Percentiles rank a stretch among this genome's conserved stretches.
Conservation (phyloP, 2,113 vertebrate species). For the Cacatua alba region DNA sequence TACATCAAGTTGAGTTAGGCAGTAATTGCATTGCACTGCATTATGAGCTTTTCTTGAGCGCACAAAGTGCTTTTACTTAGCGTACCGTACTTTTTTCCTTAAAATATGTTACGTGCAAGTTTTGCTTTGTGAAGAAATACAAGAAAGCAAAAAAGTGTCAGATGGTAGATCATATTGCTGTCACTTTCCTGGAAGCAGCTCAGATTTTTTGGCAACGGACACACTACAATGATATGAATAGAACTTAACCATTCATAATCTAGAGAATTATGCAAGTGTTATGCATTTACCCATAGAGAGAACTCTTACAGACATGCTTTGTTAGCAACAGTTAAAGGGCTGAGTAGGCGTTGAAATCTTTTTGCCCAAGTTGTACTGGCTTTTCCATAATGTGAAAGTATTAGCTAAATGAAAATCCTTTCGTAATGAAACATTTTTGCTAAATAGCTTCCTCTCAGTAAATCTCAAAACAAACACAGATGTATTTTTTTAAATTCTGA, state of each 20-base stretch:
- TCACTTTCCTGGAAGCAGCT: slow-evolving; percentile 31
- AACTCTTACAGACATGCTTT: neutral
- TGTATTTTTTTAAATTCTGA: neutral
- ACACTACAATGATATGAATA: slow-evolving; percentile 14
- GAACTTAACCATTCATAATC: neutral
- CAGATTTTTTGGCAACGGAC: neutral
- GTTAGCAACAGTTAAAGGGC: slow-evolving; percentile 18
- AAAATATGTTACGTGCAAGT: neutral
- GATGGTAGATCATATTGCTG: slow-evolving; percentile 28
- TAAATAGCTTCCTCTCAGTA: neutral
- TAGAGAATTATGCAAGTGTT: neutral
- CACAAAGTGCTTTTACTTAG: neutral
- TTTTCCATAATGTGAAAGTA: neutral
- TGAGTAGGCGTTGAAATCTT: neutral
- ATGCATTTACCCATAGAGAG: neutral
- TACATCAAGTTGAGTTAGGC: neutral
- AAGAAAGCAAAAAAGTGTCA: neutral
- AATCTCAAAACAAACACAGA: neutral
- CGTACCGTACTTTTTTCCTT: neutral
- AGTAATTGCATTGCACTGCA: accelerated
- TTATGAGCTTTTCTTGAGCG: neutral
- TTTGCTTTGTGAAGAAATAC: neutral
- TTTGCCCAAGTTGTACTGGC: neutral
- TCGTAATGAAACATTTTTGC: neutral
- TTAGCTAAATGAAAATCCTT: slow-evolving; percentile 31